These are phyloP conservation scores for Nebria ingens DNA, from an alignment of 1,140 invertebrate genomes.

Conservation along the genomic window DNA sequence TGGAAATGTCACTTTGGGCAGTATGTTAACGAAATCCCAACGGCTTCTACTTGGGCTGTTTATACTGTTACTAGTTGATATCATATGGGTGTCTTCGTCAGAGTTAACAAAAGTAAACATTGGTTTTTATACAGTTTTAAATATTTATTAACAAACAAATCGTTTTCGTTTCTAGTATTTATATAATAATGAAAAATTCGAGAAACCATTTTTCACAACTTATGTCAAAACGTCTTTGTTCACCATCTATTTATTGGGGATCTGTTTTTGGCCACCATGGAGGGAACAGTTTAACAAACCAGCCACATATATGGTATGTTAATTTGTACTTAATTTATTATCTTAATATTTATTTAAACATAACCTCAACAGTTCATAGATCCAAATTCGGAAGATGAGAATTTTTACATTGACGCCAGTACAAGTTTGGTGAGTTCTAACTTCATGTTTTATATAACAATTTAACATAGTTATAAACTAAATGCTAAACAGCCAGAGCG, in stretches of 20 bases:
- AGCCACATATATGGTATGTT: slow-evolving; percentile 50
- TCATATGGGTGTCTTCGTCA: slow-evolving; percentile 80
- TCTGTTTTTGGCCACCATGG: slow-evolving; percentile 75
- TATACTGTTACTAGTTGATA: slow-evolving; percentile 68
- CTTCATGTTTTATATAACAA: too few species aligned
- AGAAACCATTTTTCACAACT: slow-evolving; percentile 83
- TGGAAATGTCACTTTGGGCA: slow-evolving; percentile 20
- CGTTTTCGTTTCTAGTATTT: slow-evolving; percentile 54
- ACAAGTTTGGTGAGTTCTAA: slow-evolving; percentile 47
- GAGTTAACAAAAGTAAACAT: slow-evolving; percentile 67
- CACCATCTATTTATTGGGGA: slow-evolving; percentile 68
- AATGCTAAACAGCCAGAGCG: too few species aligned
- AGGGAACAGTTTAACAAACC: slow-evolving; percentile 60
- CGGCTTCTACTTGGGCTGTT: slow-evolving; percentile 65
- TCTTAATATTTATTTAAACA: slow-evolving; percentile 15
- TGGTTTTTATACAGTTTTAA: not conserved
- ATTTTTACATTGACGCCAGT: slow-evolving; percentile 48
- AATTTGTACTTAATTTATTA: not conserved
- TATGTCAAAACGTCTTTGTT: slow-evolving; percentile 86
- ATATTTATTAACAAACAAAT: slow-evolving; percentile 10
- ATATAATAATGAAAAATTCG: slow-evolving; percentile 64
- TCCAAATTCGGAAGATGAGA: slow-evolving; percentile 55
- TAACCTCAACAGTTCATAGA: slow-evolving; percentile 45
- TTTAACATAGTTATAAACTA: too few species aligned
- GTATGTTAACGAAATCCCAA: slow-evolving; percentile 55